phyloP scores from a whole-genome alignment of 2,888 invertebrate species.

The Drosophila austrosaltans region DNA sequence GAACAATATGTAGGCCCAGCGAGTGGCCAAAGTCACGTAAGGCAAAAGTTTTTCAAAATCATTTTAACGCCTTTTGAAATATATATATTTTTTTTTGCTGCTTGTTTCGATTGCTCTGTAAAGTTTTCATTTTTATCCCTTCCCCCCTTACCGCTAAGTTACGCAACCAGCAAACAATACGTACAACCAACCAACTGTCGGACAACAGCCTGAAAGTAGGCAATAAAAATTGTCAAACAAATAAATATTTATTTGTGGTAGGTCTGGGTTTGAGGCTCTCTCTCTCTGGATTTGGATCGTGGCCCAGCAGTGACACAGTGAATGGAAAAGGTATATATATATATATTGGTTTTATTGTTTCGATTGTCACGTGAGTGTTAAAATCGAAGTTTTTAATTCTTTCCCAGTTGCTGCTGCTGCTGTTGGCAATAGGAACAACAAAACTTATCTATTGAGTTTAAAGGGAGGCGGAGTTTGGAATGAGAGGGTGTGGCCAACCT shows the following conservation, averaged over 20 bases:
- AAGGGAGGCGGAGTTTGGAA: neutral
- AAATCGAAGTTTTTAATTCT: slow-evolving; percentile 49
- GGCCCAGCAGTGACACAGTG: slow-evolving; percentile 23
- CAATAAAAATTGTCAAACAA: slow-evolving; percentile 73
- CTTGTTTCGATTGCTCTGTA: slow-evolving; percentile 26
- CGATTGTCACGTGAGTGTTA: slow-evolving; percentile 24
- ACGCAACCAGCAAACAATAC: slow-evolving; percentile 22
- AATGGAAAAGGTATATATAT: slow-evolving; percentile 17
- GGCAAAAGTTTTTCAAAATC: slow-evolving; percentile 68
- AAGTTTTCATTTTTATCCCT: slow-evolving; percentile 38
- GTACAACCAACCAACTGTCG: slow-evolving; percentile 5
- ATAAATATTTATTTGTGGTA: slow-evolving; percentile 68
- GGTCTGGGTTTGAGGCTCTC: slow-evolving; percentile 40
- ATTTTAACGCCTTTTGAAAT: slow-evolving; percentile 74
- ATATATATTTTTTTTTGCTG: slow-evolving; percentile 40
- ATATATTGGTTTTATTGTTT: slow-evolving; percentile 51
- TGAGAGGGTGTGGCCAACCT: neutral
- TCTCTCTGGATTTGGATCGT: neutral
- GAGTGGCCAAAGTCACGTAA: slow-evolving; percentile 64
- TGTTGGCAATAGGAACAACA: neutral
- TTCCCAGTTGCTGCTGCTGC: slow-evolving; percentile 7
- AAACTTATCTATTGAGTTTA: slow-evolving; percentile 34
- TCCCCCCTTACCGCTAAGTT: neutral
- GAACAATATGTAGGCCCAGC: slow-evolving; percentile 57
- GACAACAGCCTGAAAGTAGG: slow-evolving; percentile 62